Percentiles rank a stretch among this genome's conserved stretches.
Evolutionary conservation across 2,888 invertebrate species (phyloP).

Genomic region (Axea sp.): DNA sequence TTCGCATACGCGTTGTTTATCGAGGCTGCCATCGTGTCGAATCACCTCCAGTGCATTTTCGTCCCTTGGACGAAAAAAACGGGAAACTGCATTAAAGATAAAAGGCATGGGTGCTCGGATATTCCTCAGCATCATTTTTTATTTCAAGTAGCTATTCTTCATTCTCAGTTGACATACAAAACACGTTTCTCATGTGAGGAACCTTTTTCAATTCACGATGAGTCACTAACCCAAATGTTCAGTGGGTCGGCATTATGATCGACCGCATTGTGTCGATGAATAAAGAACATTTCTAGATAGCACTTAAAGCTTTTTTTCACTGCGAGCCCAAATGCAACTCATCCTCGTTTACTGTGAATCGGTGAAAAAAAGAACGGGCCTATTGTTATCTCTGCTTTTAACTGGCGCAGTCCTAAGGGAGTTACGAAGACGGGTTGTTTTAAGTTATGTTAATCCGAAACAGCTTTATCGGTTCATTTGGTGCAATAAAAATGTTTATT

Average conservation of each 20-base stretch:
- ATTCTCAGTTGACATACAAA: constrained; percentile 65
- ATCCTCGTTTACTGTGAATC: constrained; percentile 64
- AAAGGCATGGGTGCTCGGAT: background rate
- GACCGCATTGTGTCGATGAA: constrained; percentile 71
- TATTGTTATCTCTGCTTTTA: constrained; percentile 71
- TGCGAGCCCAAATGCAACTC: constrained; percentile 70
- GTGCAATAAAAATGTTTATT: constrained; percentile 51
- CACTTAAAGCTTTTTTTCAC: constrained; percentile 69
- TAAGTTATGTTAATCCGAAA: constrained; percentile 34
- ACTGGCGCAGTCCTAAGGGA: background rate
- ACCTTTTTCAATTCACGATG: constrained; percentile 73
- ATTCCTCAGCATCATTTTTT: constrained; percentile 7
- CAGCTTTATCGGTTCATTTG: constrained; percentile 33
- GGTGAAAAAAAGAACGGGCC: constrained; percentile 58
- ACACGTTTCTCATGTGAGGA: constrained; percentile 68
- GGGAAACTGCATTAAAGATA: too few species aligned
- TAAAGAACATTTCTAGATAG: constrained; percentile 74
- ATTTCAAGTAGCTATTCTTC: constrained; percentile 1
- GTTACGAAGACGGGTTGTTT: background rate
- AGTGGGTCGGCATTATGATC: constrained; percentile 61
- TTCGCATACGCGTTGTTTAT: constrained; percentile 38
- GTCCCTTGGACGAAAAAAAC: too few species aligned
- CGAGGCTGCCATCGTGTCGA: constrained; percentile 35
- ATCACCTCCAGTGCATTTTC: constrained; percentile 1
- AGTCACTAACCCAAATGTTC: constrained; percentile 73